Conservation (phyloP, 2,113 vertebrate species). For the Neogale vison region DNA sequence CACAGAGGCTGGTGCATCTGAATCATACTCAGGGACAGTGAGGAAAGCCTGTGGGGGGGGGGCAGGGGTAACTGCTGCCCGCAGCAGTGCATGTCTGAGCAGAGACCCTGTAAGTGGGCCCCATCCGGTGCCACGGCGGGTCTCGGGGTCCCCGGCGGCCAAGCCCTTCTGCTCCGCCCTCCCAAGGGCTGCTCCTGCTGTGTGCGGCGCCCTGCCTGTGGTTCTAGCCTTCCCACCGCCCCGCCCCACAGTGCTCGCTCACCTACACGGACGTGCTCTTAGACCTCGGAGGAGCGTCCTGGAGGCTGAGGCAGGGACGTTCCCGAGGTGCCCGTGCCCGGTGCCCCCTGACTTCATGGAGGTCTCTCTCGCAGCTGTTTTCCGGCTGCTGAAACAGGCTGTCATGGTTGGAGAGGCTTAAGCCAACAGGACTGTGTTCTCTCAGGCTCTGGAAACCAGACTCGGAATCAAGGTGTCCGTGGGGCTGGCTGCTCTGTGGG, state of each 20-base stretch:
- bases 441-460: background rate
- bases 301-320: background rate
- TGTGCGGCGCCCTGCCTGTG: fast-evolving
- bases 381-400: fast-evolving
- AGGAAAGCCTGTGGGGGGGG: background rate
- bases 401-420: fast-evolving
- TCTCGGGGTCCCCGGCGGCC: background rate
- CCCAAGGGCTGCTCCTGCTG: background rate
- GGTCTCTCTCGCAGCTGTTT: background rate
- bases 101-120: no score
- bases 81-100: background rate
- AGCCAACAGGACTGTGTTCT: background rate
- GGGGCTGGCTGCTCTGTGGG: background rate
- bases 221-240: background rate
- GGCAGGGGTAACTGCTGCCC: fast-evolving
- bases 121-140: fast-evolving
- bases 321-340: fast-evolving
- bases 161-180: background rate
- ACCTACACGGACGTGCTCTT: background rate
- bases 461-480: no score
- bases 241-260: background rate
- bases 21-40: background rate
- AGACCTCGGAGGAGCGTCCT: background rate
- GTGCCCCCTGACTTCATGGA: background rate
- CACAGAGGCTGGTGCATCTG: fast-evolving